phyloP scores from a whole-genome alignment of 2,113 vertebrate species.

The Corythoichthys intestinalis region DNA sequence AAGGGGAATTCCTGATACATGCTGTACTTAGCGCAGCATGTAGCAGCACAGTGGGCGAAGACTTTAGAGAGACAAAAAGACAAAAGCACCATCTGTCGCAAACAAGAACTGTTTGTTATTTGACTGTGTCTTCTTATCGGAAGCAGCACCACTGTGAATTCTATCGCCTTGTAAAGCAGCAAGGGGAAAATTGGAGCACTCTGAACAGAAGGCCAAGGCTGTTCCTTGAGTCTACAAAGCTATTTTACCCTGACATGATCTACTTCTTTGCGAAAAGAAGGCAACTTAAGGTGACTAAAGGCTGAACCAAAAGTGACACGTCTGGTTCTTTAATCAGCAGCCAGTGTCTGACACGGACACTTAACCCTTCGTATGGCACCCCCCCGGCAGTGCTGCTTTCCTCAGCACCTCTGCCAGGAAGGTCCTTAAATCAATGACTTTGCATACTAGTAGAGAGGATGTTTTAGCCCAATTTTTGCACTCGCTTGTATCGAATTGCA shows the following conservation, averaged over 20 bases:
- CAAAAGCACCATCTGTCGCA: slow-evolving; percentile 22
- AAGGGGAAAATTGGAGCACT: background rate
- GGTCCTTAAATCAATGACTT: slow-evolving; percentile 3
- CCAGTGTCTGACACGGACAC: slow-evolving; percentile 21
- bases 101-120: slow-evolving; percentile 17
- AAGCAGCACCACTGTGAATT: slow-evolving; percentile 10
- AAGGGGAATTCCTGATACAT: slow-evolving; percentile 5
- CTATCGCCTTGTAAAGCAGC: background rate
- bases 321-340: slow-evolving; percentile 34
- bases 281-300: slow-evolving; percentile 16
- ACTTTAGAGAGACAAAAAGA: slow-evolving; percentile 10
- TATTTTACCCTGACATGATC: slow-evolving; percentile 16
- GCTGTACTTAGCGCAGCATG: background rate
- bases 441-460: slow-evolving; percentile 3
- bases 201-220: slow-evolving; percentile 2
- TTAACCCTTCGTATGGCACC: slow-evolving; percentile 32
- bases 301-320: slow-evolving; percentile 38
- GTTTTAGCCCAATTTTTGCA: background rate
- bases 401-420: slow-evolving; percentile 11
- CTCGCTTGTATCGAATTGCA: background rate
- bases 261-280: slow-evolving; percentile 44
- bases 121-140: background rate
- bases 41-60: slow-evolving; percentile 9
- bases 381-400: slow-evolving; percentile 17
- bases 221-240: slow-evolving; percentile 14